These are phyloP conservation scores for Pleuronectes platessa DNA, from an alignment of 2,113 vertebrate genomes.

Conservation along the genomic window DNA sequence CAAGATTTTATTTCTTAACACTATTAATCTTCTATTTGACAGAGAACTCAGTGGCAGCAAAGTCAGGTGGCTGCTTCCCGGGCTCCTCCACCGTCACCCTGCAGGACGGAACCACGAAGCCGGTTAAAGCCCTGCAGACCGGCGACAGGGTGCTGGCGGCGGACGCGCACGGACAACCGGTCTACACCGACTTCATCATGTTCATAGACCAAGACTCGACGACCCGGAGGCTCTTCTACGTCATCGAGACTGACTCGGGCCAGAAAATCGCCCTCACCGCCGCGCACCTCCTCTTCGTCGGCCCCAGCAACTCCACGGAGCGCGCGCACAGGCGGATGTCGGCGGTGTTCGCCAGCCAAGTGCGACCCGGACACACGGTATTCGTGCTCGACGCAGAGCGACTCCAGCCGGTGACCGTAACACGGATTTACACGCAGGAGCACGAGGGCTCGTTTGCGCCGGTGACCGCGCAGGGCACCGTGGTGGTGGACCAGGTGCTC, in stretches of 20 bases:
- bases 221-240: constrained; percentile 88
- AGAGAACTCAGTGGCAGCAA: constrained; percentile 98
- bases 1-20: neutral
- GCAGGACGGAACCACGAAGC: constrained; percentile 88
- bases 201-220: constrained; percentile 90
- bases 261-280: constrained; percentile 89
- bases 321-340: constrained; percentile 47
- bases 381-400: constrained; percentile 80
- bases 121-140: constrained; percentile 84
- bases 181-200: constrained; percentile 93
- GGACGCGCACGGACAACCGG: constrained; percentile 83
- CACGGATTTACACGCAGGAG: constrained; percentile 88
- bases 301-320: constrained; percentile 52
- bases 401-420: constrained; percentile 84
- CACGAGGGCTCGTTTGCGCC: constrained; percentile 90
- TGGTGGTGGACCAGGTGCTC: constrained; percentile 92
- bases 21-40: constrained; percentile 34
- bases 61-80: constrained; percentile 96
- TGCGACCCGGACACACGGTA: constrained; percentile 87
- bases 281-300: constrained; percentile 91
- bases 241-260: constrained; percentile 88
- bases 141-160: constrained; percentile 92
- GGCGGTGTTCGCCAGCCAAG: constrained; percentile 85
- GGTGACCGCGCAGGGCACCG: constrained; percentile 90
- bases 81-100: constrained; percentile 88